Percentiles rank a stretch among this genome's conserved stretches.
Evolutionary conservation across 1,140 invertebrate genomes (phyloP).

Genomic region (Leguminivora glycinivorella): DNA sequence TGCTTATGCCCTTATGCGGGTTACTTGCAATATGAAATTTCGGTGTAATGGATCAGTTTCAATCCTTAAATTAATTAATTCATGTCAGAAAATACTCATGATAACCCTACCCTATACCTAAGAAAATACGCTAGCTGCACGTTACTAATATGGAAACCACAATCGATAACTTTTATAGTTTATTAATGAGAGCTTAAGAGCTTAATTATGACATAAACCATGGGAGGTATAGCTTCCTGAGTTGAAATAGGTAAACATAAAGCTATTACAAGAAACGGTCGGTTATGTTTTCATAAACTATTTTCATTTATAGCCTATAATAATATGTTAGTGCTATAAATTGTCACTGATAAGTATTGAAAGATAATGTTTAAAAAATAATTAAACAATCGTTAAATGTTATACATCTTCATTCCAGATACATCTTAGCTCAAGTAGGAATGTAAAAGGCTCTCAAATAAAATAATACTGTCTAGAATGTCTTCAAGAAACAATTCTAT

Average conservation of each 20-base stretch:
- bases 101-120: too few relatives aligned
- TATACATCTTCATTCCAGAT: too few relatives aligned
- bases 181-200: constrained; percentile 7
- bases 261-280: neutral
- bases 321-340: neutral
- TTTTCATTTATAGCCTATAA: neutral
- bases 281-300: neutral
- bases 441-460: too few relatives aligned
- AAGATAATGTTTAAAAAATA: too few relatives aligned
- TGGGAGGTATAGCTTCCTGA: constrained; percentile 7
- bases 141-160: constrained; percentile 6
- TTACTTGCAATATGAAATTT: too few relatives aligned
- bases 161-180: constrained; percentile 8
- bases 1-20: too few relatives aligned
- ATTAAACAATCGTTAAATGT: too few relatives aligned
- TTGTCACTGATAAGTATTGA: too few relatives aligned
- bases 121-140: neutral
- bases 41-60: too few relatives aligned
- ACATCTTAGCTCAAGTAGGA: too few relatives aligned
- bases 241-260: neutral
- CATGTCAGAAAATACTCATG: neutral
- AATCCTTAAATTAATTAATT: neutral
- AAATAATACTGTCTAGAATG: too few relatives aligned
- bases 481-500: too few relatives aligned
- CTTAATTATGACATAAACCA: constrained; percentile 17